Percentiles rank a stretch among this genome's conserved stretches.
Conservation (phyloP, 2,888 invertebrate genomes). For the Acrocera orbiculus region DNA sequence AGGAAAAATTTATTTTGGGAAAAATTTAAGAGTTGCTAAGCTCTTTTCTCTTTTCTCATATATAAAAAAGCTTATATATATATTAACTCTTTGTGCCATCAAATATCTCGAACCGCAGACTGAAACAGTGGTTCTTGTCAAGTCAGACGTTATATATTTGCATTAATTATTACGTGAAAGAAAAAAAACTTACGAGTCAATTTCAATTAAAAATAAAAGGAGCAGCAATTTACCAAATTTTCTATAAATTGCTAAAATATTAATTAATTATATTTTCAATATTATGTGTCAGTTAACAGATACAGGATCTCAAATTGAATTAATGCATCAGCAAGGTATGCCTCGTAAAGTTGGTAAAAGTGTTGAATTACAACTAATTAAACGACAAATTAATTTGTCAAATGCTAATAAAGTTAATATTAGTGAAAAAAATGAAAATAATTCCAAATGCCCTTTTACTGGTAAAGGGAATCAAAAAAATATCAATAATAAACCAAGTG, state of each 20-base stretch:
- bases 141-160: no score
- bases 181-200: not conserved
- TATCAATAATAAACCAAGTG: slow-evolving; percentile 8
- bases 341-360: slow-evolving; percentile 25
- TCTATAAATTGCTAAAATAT: no score
- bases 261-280: no score
- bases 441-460: slow-evolving; percentile 1
- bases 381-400: slow-evolving; percentile 17
- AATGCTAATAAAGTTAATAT: not conserved
- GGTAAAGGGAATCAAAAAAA: not conserved
- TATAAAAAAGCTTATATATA: no score
- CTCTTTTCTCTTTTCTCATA: no score
- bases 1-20: no score
- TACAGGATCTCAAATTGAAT: slow-evolving; percentile 25
- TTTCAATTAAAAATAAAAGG: not conserved
- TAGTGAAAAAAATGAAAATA: slow-evolving; percentile 6
- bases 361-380: slow-evolving; percentile 22
- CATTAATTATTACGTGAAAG: no score
- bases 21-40: no score
- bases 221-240: no score
- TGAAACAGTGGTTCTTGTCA: no score
- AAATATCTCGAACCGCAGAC: no score
- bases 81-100: no score
- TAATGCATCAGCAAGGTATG: slow-evolving; percentile 24
- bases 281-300: slow-evolving; percentile 27